phyloP scores from a whole-genome alignment of 1,140 invertebrate species.

The Adelges cooleyi region DNA sequence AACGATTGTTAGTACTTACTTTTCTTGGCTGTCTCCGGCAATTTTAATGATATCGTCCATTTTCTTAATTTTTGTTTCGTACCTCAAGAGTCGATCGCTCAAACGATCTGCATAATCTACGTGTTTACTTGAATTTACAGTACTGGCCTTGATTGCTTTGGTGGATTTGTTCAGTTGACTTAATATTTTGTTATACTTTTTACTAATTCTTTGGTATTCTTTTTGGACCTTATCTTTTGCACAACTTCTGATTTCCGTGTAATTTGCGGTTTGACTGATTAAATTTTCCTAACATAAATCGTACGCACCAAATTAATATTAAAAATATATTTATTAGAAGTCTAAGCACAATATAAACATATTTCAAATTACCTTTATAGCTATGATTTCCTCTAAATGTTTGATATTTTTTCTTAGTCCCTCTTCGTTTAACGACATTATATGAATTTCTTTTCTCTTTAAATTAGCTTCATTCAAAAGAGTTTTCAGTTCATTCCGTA shows the following conservation, averaged over 20 bases:
- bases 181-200: constrained; percentile 5
- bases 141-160: not conserved
- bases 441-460: constrained; percentile 12
- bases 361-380: not conserved
- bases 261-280: not conserved
- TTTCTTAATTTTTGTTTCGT: constrained; percentile 8
- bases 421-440: not conserved
- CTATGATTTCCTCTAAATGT: constrained; percentile 16
- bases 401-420: constrained; percentile 17
- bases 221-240: constrained; percentile 7
- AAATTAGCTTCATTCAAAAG: not conserved
- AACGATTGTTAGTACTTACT: not conserved
- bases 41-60: constrained; percentile 3
- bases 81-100: not conserved
- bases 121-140: not conserved
- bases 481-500: constrained; percentile 3
- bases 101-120: not conserved
- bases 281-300: constrained; percentile 13
- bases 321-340: no score
- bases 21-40: not conserved
- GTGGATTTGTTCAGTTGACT: not conserved
- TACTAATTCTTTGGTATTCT: constrained; percentile 1
- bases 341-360: no score
- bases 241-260: not conserved
- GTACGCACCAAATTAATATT: no score